Evolutionary conservation across 2,888 invertebrate species (phyloP), one percentile per base, ranked within the genome.

Genomic region (Teinopalpus imperialis): DNA sequence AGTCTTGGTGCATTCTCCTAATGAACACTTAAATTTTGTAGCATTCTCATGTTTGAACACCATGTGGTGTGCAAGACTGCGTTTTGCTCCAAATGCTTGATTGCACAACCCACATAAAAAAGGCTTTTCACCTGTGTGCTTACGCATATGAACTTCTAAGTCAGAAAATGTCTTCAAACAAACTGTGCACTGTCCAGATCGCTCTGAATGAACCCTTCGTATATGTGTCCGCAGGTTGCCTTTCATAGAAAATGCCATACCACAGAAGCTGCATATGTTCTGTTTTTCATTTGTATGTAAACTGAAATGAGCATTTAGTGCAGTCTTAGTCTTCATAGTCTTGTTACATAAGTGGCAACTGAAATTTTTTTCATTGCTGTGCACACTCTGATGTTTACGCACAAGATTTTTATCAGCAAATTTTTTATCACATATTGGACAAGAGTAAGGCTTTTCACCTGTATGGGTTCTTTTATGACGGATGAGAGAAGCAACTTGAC

Each of bases 111-210:
- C 69, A 54, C 89, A 90, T 0, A 61, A 51, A 54, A 74, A 86
- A 0, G 86, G 85, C 30, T 76, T 90, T 52, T 91, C 90, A 0
- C 91, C 91, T 0, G 90, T 91, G 51, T 92, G 92, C 49, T 89
- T 88, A 0, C 89, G 69, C 90, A 90, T 90, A 52, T 92, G 92
- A 1, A 81, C 86, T 36, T 86, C 87, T 8, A 91, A 56, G 57
- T 91, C 89, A 0, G 91, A 79, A 54, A 89, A 91, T 3, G 85
- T 80, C 59, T 91, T 91, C 4, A 77, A 61, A 55, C 91, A 92
- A 3, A 90, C 59, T 0, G 63, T 67, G 56, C 91, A 91, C 2
- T 82, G 69, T 0, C 91, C 91, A 0, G 91, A 90, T 40, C 81
- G 78, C 43, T 90, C 91, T 0, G 91, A 91, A 44, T 91, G 91